These are phyloP conservation scores for Aelia acuminata DNA, from an alignment of 2,888 invertebrate genomes.

Conservation along the genomic window DNA sequence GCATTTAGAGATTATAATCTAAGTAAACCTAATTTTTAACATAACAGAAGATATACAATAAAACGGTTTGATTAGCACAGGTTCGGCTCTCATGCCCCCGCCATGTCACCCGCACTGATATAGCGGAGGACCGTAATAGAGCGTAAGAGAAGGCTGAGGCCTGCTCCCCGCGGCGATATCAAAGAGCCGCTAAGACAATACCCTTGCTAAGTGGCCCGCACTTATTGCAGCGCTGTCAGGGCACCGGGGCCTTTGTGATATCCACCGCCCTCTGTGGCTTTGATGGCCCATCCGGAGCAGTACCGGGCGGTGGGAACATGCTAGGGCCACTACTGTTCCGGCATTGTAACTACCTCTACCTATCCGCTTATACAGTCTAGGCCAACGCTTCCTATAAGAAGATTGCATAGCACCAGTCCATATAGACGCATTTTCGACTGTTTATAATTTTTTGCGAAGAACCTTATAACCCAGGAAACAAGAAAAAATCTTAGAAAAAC, in stretches of 20 bases:
- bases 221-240: slow-evolving; percentile 14
- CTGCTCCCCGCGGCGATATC: not conserved
- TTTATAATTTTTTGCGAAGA: too few species aligned
- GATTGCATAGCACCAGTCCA: too few species aligned
- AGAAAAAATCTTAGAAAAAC: too few species aligned
- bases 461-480: too few species aligned
- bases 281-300: slow-evolving; percentile 11
- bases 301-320: not conserved
- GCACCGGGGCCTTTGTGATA: not conserved
- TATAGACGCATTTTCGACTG: too few species aligned
- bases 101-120: not conserved
- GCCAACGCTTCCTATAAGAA: too few species aligned
- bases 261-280: slow-evolving; percentile 21
- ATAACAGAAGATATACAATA: too few species aligned
- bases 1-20: too few species aligned
- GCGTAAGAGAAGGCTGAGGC: not conserved
- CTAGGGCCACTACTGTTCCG: not conserved
- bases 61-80: too few species aligned
- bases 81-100: not conserved
- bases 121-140: not conserved
- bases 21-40: too few species aligned
- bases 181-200: slow-evolving; percentile 14
- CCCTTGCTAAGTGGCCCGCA: not conserved
- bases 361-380: too few species aligned
- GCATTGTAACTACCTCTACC: too few species aligned